Percentiles rank a stretch among this genome's conserved stretches.
Conservation (phyloP, 2,113 vertebrate genomes). For the Cisticola juncidis region DNA sequence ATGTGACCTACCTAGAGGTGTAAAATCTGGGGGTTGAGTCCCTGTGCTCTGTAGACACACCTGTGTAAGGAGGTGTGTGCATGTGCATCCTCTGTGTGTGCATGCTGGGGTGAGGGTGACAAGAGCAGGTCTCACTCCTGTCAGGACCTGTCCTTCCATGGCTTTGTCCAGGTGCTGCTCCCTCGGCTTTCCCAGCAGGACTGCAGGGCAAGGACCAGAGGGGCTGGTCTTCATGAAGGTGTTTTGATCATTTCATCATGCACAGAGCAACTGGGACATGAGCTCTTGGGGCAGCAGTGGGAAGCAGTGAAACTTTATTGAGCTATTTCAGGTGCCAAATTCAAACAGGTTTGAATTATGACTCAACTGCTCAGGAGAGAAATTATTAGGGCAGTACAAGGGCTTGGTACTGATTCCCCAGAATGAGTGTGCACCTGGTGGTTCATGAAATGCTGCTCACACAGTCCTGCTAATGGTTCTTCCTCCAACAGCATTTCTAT, state of each 20-base stretch:
- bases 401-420: background rate
- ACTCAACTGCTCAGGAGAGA: background rate
- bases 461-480: background rate
- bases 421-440: background rate
- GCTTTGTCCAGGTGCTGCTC: background rate
- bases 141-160: background rate
- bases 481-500: background rate
- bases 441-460: background rate
- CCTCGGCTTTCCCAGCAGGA: background rate
- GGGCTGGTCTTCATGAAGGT: background rate
- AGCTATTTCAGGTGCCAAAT: background rate
- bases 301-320: background rate
- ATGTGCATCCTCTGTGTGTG: too few relatives aligned
- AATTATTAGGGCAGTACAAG: background rate
- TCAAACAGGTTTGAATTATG: background rate
- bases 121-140: background rate
- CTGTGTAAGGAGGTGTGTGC: rapidly evolving
- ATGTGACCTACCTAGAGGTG: rapidly evolving
- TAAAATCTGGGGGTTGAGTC: background rate
- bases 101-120: rapidly evolving
- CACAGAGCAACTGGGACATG: background rate
- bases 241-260: background rate
- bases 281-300: background rate
- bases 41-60: background rate
- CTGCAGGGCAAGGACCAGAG: background rate